Evolutionary conservation across 2,113 vertebrate genomes (phyloP), one percentile per base, ranked within the genome.

Genomic region (Heterotis niloticus): DNA sequence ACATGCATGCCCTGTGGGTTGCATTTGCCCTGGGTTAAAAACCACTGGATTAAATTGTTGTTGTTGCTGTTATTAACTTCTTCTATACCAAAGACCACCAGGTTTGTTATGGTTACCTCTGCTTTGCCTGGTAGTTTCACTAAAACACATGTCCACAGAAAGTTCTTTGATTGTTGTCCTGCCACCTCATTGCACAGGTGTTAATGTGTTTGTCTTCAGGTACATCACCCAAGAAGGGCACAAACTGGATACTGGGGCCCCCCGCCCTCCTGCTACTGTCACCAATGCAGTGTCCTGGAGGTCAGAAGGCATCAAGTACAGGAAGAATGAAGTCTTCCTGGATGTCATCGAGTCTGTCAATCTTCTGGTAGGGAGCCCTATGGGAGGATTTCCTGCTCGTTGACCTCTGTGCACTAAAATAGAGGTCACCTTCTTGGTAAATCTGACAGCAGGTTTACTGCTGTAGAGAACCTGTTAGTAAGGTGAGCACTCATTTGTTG

Each of bases 221-320:
- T 99, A 99, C 87, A 99, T 99, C 85, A 99, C 98, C 75, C 98
- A 99, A 88, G 98, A 99, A 86, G 98, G 98, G 24, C 98, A 99
- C 91, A 99, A 99, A 88, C 90, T 99, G 83, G 98, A 99, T 88
- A 99, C 96, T 0, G 98, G 98, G n/a, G 97, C 97, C n/a, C 98
- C 97, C 0, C 93, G 97, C 64, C 98, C 97, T 0, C 98, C 98
- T 0, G 98, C 98, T 82, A 99, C 98, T 0, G 98, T 99, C 75
- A 99, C 97, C 62, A 99, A 99, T 0, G 98, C 98, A 0, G 98
- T 99, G 64, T 99, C 98, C 0, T 99, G 98, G 98, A 92, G 97
- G 75, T 99, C 97, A 5, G 98, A 99, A 88, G 98, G 98, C 79
- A 99, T 99, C 84, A 99, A 98, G 91, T 98, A 99, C 89, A 94